A percentile compares a stretch with the other conserved stretches of the same genome.
These are phyloP conservation scores for Coboldia fuscipes DNA, from an alignment of 1,140 invertebrate genomes.

Conservation along the genomic window DNA sequence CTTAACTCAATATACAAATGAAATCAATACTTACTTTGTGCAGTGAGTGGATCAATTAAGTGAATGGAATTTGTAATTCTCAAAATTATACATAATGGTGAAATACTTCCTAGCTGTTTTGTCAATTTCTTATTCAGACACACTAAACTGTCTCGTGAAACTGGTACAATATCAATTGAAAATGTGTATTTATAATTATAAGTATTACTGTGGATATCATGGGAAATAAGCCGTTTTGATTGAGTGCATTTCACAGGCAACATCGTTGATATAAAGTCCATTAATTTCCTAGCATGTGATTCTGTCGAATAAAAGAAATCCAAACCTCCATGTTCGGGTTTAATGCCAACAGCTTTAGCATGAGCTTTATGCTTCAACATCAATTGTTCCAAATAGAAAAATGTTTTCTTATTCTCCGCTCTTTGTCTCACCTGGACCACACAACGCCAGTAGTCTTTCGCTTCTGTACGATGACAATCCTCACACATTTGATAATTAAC, in stretches of 20 bases:
- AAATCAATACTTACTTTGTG: slow-evolving; percentile 48
- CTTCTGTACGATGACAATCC: slow-evolving; percentile 89
- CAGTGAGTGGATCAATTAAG: slow-evolving; percentile 80
- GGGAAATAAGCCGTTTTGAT: slow-evolving; percentile 91
- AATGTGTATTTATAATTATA: slow-evolving; percentile 93
- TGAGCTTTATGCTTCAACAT: slow-evolving; percentile 92
- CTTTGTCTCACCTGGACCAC: slow-evolving; percentile 71
- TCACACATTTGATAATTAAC: slow-evolving; percentile 91
- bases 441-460: slow-evolving; percentile 95
- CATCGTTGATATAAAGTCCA: slow-evolving; percentile 77
- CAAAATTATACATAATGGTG: slow-evolving; percentile 70
- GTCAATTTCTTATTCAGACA: slow-evolving; percentile 77
- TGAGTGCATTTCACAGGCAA: slow-evolving; percentile 71
- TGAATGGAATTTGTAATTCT: slow-evolving; percentile 78
- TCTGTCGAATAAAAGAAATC: slow-evolving; percentile 91
- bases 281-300: slow-evolving; percentile 81
- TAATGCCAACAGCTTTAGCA: slow-evolving; percentile 80
- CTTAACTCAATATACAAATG: slow-evolving; percentile 2
- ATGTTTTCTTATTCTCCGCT: slow-evolving; percentile 89
- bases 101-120: slow-evolving; percentile 79
- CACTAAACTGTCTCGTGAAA: slow-evolving; percentile 92
- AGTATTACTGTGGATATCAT: slow-evolving; percentile 90
- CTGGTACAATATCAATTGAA: slow-evolving; percentile 87
- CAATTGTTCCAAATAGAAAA: slow-evolving; percentile 94
- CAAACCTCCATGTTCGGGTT: slow-evolving; percentile 82